Conservation (phyloP, 2,113 vertebrate species). For the Aegithalos caudatus region DNA sequence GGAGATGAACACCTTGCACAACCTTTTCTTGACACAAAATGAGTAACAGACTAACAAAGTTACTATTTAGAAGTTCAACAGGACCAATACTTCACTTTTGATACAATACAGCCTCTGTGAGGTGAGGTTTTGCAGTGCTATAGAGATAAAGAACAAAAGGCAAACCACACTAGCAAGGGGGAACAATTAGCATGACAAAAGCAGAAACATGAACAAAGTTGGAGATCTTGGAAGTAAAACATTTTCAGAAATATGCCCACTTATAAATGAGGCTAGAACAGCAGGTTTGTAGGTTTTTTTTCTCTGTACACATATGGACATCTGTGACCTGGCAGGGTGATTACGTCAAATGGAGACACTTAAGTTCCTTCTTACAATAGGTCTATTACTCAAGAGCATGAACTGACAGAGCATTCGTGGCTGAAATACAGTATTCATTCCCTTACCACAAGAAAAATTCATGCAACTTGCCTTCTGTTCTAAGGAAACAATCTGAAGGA, state of each 20-base stretch:
- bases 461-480: neutral
- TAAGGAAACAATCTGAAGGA: neutral
- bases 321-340: rapidly evolving
- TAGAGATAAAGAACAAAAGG: neutral
- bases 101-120: neutral
- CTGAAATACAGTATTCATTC: neutral
- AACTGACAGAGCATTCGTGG: neutral
- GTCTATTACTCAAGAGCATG: rapidly evolving
- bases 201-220: neutral
- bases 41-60: neutral
- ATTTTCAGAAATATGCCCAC: neutral
- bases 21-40: neutral
- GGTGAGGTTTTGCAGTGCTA: neutral
- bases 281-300: neutral
- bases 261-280: neutral
- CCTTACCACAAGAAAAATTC: neutral
- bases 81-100: neutral
- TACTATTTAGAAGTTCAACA: neutral
- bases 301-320: neutral
- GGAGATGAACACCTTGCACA: neutral
- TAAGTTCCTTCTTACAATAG: neutral
- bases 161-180: neutral
- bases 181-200: neutral
- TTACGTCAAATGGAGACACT: neutral
- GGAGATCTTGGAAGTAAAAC: neutral